Base-by-base conservation (phyloP, 2,113 vertebrate genomes). In the Pseudopipra pipra region DNA sequence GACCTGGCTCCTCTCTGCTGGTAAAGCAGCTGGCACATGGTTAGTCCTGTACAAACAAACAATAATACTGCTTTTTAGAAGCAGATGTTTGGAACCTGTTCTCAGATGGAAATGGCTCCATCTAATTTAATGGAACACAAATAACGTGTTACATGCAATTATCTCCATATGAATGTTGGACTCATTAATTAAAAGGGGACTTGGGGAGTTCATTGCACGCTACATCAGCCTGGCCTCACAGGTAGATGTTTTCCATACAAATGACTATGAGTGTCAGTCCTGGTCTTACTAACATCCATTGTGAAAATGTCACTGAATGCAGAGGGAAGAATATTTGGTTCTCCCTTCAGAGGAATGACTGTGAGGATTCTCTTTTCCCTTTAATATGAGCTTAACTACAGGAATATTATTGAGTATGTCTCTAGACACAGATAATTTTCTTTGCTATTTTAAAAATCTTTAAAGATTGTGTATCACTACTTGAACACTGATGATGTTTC, bases 141-240 rank as follows among this genome's bases (percentile, higher is more conserved):
- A 93, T 85, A 95, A 87, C 35, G 65, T 94, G 89, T 81, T 95
- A 92, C 61, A 71, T 82, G 89, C 94, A 91, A 94, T 95, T 93
- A 97, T 93, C 89, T 95, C 93, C 73, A 92, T 81, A 95, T 85
- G 94, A 77, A 91, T 83, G 95, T 92, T 93, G 82, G 76, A 92
- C 56, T 96, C 87, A 88, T 92, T 98, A 98, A 98, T 98, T 98
- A 97, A 97, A 97, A 96, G 85, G 97, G 87, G 97, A 98, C 96
- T 97, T 97, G 28, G 95, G 92, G 96, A 96, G 97, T 98, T 98
- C 96, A 96, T 96, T 97, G 31, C 55, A 90, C n/a, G 31, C 15
- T 83, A 44, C 1, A 0, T 70, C 93, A 93, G 43, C 72, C 58
- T 90, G 75, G 54, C 71, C 86, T 91, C 55, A 87, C 85, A 95